A percentile compares a stretch with the other conserved stretches of the same genome.
Evolutionary conservation across 2,113 vertebrate genomes (phyloP).

Genomic region (Pagrus major): DNA sequence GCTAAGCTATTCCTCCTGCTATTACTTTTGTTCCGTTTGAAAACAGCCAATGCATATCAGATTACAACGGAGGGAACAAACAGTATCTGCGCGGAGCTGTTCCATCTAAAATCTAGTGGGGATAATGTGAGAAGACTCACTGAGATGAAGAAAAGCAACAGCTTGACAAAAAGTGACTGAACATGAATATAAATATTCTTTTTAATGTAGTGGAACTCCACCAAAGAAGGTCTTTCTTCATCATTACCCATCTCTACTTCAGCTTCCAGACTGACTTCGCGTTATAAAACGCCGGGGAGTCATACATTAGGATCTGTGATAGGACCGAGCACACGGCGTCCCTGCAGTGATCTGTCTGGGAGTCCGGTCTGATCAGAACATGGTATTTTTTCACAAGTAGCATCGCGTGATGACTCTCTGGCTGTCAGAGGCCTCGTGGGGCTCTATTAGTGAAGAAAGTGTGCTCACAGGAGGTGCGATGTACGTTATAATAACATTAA

Average conservation of each 20-base stretch:
- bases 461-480: not conserved
- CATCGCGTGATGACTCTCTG: not conserved
- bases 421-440: constrained; percentile 23
- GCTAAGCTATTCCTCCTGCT: constrained; percentile 31
- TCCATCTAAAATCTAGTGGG: not conserved
- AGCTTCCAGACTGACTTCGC: not conserved
- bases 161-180: not conserved
- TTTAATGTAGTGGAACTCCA: not conserved
- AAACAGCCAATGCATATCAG: constrained; percentile 12
- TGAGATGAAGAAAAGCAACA: not conserved
- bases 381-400: not conserved
- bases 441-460: constrained; percentile 9
- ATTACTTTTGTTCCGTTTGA: constrained; percentile 13
- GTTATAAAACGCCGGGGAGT: not conserved
- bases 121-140: not conserved
- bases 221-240: not conserved
- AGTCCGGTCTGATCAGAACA: not conserved
- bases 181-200: not conserved
- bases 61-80: constrained; percentile 14
- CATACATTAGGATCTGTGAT: not conserved
- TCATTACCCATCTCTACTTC: not conserved
- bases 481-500: not conserved
- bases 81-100: not conserved
- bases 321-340: not conserved
- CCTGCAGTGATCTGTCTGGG: not conserved